Evolutionary conservation across 2,888 invertebrate species (phyloP), one percentile per base, ranked within the genome.

Genomic region (Limenitis camilla): DNA sequence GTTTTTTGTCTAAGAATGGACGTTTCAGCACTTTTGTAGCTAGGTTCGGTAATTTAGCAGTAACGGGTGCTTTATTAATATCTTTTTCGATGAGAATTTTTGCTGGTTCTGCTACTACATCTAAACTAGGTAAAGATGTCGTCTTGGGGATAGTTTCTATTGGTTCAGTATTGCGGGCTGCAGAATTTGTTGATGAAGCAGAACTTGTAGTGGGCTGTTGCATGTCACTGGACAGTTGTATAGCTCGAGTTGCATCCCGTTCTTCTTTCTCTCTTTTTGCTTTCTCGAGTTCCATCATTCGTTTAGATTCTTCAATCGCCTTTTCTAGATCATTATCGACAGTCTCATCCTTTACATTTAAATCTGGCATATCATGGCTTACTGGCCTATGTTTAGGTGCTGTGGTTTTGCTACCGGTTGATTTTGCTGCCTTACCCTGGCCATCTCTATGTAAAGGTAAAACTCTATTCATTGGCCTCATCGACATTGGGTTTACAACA

Each of bases 401-500:
- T 49, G 74, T 49, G 35, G 77, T 66, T 68, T 80, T 85, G 6
- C 72, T 68, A 27, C 60, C 60, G 6, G 75, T 65, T n/a, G 74
- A 70, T 58, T 83, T 87, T 10, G 75, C 50, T 11, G 80, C 73
- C 53, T 88, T 88, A 64, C 90, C 90, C 62, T 90, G 89, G 6
- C 89, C 88, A 49, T 91, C 89, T 58, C 93, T 92, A 65, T 93
- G 94, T 89, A 94, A 91, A 7, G 94, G 94, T 46, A 94, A 69
- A 1, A 94, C 94, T 58, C 94, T 88, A 69, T 93, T 94, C 89
- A 94, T 94, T 39, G 94, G 94, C 53, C 94, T 84, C 76, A 80
- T 88, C 5, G 84, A 81, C 80, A 92, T 90, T 1, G 93, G 93
- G 68, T 91, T 92, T 0, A 93, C 93, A 47, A 93, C 91, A 71